Percentiles rank a stretch among this genome's conserved stretches.
These are phyloP conservation scores for Rafetus swinhoei DNA, from an alignment of 2,113 vertebrate species.

Conservation along the genomic window DNA sequence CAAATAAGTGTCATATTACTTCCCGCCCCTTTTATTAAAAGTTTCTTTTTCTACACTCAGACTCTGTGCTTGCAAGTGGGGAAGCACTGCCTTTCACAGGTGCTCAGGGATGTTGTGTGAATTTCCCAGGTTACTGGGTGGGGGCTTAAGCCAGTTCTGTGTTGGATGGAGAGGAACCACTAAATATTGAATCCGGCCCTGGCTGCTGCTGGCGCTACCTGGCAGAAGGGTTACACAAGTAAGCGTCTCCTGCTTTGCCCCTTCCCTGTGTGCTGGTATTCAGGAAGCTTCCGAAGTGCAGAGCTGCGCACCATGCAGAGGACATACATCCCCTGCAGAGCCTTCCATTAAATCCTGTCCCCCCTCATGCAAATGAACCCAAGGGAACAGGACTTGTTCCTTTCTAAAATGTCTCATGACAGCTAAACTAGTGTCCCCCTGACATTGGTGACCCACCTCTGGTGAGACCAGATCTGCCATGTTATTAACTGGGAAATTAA, in stretches of 20 bases:
- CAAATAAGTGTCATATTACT: too few species aligned
- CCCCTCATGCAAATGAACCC: background rate
- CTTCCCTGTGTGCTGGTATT: background rate
- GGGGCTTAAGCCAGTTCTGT: too few species aligned
- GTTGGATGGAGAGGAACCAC: too few species aligned
- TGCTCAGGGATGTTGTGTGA: too few species aligned
- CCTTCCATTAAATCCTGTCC: background rate
- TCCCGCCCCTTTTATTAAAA: too few species aligned
- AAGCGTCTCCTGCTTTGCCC: background rate
- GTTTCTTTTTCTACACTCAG: too few species aligned
- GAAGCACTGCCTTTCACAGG: too few species aligned
- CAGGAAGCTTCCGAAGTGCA: background rate
- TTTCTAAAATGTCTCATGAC: background rate
- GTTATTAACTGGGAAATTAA: background rate
- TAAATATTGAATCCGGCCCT: too few species aligned
- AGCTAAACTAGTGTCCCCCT: background rate
- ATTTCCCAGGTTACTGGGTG: too few species aligned
- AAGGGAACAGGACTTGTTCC: background rate
- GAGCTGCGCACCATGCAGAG: background rate
- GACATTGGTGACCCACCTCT: background rate
- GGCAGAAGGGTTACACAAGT: background rate
- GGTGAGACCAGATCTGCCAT: background rate
- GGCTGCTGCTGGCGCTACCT: too few species aligned
- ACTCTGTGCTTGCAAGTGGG: too few species aligned
- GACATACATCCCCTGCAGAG: background rate